Conservation (phyloP, 2,113 vertebrate genomes). For the Crotalus helleri region DNA sequence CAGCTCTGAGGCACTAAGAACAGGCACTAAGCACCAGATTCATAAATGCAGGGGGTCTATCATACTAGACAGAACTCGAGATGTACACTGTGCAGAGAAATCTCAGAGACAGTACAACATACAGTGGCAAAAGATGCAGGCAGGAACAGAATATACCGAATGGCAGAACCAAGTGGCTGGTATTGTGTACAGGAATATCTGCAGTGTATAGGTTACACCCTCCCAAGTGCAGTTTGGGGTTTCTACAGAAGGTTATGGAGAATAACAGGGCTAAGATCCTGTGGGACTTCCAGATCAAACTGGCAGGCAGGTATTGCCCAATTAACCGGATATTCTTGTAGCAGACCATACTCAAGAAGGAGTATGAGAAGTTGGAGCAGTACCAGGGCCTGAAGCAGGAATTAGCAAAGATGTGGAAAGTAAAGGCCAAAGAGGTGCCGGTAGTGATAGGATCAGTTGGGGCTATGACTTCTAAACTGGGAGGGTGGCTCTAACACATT, state of each 20-base stretch:
- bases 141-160: too few relatives aligned
- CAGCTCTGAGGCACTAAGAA: not conserved
- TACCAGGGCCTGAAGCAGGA: not conserved
- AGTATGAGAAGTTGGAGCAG: not conserved
- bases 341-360: not conserved
- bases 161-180: too few relatives aligned
- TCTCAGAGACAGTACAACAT: not conserved
- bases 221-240: not conserved
- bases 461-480: not conserved
- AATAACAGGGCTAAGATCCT: not conserved
- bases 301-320: not conserved
- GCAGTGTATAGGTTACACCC: too few relatives aligned
- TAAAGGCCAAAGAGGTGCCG: not conserved
- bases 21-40: not conserved
- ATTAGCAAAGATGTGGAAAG: not conserved
- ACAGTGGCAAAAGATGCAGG: too few relatives aligned
- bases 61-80: not conserved
- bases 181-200: too few relatives aligned
- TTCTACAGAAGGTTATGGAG: not conserved
- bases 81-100: not conserved
- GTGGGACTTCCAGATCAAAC: not conserved
- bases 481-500: not conserved
- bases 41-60: not conserved
- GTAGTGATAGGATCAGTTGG: not conserved
- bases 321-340: not conserved